Evolutionary conservation across 2,113 vertebrate species (phyloP), one percentile per base, ranked within the genome.

Genomic region (Picathartes gymnocephalus): DNA sequence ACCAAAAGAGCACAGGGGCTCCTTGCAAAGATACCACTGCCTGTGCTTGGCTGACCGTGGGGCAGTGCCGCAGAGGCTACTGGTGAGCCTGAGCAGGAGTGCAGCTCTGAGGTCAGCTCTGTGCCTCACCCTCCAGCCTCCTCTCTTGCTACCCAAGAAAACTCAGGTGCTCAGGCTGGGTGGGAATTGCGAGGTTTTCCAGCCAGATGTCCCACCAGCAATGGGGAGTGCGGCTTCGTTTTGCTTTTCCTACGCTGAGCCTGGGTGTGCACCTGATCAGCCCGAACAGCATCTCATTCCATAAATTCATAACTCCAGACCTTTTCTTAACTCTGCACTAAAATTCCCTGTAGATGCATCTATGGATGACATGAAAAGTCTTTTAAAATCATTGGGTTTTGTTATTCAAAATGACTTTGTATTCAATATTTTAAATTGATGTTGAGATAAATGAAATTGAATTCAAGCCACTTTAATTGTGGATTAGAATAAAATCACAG

Each of bases 141-240:
- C 21, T n/a, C 30, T 76, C 7, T 22, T 58, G 37, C n/a, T 45
- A 4, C 12, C 15, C 37, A 30, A 60, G 25, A 54, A 72, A 86
- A 25, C 33, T 33, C 62, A 62, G 31, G 25, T 37, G 12, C 48
- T 51, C 57, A 7, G n/a, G 20, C 27, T 77, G 54, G 11, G 4
- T 70, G 39, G n/a, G 42, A 73, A 33, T 58, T 70, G 72, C 10
- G 60, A 58, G 35, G 33, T 10, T 77, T 88, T 47, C 56, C 51
- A 62, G 18, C 4, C 42, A 70, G 20, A 12, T 24, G 16, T 45
- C 50, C 45, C 30, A 62, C 15, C 56, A 66, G 27, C 42, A 68
- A 19, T 0, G 0, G 6, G 16, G 21, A 57, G 5, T 5, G 27
- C 0, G 18, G 25, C 13, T 78, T 86, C 2, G 2, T 39, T 83